Evolutionary conservation across 2,113 vertebrate genomes (phyloP).

Genomic region (Campylorhamphus procurvoides): DNA sequence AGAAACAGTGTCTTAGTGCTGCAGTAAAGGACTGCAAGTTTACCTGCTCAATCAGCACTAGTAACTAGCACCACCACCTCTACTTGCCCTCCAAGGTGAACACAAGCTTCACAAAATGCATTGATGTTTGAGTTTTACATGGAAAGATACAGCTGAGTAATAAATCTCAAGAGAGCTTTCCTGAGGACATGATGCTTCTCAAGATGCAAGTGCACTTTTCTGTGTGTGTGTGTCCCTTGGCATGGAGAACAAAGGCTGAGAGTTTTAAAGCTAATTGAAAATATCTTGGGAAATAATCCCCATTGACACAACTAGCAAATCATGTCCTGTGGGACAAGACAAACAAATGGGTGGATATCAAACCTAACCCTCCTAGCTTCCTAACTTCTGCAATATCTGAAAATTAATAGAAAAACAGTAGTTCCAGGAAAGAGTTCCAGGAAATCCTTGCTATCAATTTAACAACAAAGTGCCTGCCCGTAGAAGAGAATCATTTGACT

Average conservation of each 20-base stretch:
- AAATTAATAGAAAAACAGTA: neutral
- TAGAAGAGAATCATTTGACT: neutral
- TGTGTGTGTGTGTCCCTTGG: neutral
- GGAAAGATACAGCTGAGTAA: neutral
- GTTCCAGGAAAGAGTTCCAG: neutral
- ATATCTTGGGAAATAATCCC: conserved; percentile 3
- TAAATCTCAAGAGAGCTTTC: neutral
- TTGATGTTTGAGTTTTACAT: neutral
- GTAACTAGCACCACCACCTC: neutral
- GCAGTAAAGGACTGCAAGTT: neutral
- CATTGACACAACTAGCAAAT: neutral
- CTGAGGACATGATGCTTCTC: neutral
- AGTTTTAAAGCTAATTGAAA: conserved; percentile 7
- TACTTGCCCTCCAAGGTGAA: neutral
- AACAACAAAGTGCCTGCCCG: neutral
- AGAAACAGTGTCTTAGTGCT: neutral
- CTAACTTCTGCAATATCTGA: neutral
- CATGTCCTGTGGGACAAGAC: neutral
- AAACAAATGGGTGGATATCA: neutral
- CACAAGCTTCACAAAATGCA: neutral
- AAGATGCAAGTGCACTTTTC: neutral
- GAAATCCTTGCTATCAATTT: neutral
- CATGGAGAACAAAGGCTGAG: neutral
- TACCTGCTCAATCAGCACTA: neutral
- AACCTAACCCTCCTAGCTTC: neutral